A percentile compares a stretch with the other conserved stretches of the same genome.
These are phyloP conservation scores for Todiramphus chloris DNA, from an alignment of 2,113 vertebrate species.

Conservation along the genomic window DNA sequence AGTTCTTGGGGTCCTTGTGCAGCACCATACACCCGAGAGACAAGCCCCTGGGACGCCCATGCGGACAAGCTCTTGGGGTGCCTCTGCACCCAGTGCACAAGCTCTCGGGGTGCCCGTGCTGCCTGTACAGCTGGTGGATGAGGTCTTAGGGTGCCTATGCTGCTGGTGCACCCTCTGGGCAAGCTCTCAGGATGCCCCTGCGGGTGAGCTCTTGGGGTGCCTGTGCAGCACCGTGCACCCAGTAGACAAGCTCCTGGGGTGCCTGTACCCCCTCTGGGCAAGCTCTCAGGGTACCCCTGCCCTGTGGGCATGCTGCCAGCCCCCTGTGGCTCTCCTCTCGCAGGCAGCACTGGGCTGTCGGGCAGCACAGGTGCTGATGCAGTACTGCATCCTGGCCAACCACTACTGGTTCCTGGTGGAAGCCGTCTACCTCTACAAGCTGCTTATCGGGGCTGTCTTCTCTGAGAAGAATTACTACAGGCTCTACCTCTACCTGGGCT, in stretches of 20 bases:
- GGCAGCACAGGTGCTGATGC: slow-evolving; percentile 81
- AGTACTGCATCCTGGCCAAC: slow-evolving; percentile 86
- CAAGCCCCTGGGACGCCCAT: neutral
- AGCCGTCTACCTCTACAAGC: slow-evolving; percentile 82
- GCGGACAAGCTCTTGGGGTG: neutral
- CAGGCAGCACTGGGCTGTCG: slow-evolving; percentile 83
- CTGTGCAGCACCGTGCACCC: neutral
- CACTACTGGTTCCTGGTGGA: slow-evolving; percentile 88
- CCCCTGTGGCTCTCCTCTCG: neutral
- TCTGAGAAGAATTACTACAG: slow-evolving; percentile 81
- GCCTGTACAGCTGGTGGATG: neutral
- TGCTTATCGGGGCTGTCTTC: slow-evolving; percentile 83
- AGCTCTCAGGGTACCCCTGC: neutral
- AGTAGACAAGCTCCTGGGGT: neutral
- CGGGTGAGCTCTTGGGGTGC: neutral
- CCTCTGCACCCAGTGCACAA: accelerated
- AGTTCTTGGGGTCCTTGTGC: neutral
- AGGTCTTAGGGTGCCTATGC: neutral
- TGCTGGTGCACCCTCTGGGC: accelerated
- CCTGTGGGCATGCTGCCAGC: accelerated
- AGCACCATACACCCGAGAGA: neutral
- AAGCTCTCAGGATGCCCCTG: neutral
- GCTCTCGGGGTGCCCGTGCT: neutral
- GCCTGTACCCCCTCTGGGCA: neutral
- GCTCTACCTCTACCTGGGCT: slow-evolving; percentile 82